Evolutionary conservation across 1,140 invertebrate genomes (phyloP), one percentile per base, ranked within the genome.

Genomic region (Stratiolaelaps scimitus): DNA sequence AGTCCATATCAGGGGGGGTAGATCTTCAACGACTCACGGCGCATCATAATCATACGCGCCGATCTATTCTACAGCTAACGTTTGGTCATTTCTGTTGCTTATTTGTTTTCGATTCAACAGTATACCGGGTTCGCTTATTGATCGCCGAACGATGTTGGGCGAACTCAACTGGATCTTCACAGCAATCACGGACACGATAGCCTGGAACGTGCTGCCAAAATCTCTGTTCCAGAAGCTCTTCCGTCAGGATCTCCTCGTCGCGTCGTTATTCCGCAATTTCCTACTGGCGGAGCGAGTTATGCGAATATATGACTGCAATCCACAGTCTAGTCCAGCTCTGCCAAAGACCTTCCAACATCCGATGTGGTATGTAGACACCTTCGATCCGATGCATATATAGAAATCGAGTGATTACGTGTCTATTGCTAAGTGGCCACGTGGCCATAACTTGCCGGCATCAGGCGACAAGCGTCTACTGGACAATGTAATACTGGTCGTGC

Each of bases 141-240:
- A 98, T 79, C 81, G 95, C 43, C 82, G 92, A 71, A 97, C 95
- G 29, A 93, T 98, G 87, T 81, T 98, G 67, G 95, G 95, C 65
- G 94, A 98, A 80, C 79, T 99, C 46, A 98, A 98, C 80, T 99
- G 95, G 95, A 96, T 99, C 74, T 98, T 98, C 78, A 98, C 95
- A 43, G 95, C 95, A 7, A 97, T 99, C 65, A 98, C 95, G 1
- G 95, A 98, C 76, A 98, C 95, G n/a, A 98, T 99, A 74, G 95
- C 95, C 0, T 99, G 94, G 94, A 96, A 96, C 74, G 89, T 86
- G 46, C 79, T 99, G 67, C 89, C 92, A 17, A 81, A 83, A 79
- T 92, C 95, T 72, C 79, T 93, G 68, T 98, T 98, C 78, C 93
- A 98, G 78, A 90, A 87, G 74, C 78, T 99, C 66, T 99, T 98